Evolutionary conservation across 2,113 vertebrate genomes (phyloP).

Genomic region (Cheilinus undulatus): DNA sequence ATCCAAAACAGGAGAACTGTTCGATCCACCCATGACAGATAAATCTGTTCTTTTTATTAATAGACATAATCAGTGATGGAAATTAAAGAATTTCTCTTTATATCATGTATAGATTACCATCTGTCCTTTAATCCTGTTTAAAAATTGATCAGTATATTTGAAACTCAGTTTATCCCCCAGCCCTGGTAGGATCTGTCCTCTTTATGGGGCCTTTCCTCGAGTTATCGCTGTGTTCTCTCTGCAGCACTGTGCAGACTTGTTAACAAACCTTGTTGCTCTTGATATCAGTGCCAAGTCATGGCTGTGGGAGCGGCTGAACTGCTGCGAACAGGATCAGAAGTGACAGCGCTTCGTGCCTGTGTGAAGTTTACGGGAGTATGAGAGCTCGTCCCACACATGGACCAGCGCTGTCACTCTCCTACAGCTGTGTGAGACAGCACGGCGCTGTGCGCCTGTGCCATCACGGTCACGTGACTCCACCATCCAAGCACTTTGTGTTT

Average conservation of each 20-base stretch:
- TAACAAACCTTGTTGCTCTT: constrained; percentile 39
- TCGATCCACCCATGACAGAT: too few species aligned
- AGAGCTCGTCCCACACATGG: constrained; percentile 17
- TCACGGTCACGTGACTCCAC: constrained; percentile 27
- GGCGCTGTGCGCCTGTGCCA: constrained; percentile 34
- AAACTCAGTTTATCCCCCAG: too few species aligned
- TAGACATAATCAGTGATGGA: too few species aligned
- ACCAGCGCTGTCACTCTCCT: neutral
- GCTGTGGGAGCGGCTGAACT: constrained; percentile 3
- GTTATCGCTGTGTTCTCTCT: constrained; percentile 49
- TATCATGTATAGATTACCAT: too few species aligned
- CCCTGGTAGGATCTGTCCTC: too few species aligned
- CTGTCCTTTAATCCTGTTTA: too few species aligned
- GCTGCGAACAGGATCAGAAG: constrained; percentile 16
- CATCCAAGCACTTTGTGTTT: constrained; percentile 42
- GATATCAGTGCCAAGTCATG: constrained; percentile 32
- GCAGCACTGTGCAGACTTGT: constrained; percentile 40
- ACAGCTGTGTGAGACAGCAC: constrained; percentile 20
- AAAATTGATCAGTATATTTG: too few species aligned
- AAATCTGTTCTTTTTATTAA: too few species aligned
- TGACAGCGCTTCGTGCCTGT: constrained; percentile 21
- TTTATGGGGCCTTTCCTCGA: constrained; percentile 56
- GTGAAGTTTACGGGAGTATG: neutral
- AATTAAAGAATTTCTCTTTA: too few species aligned
- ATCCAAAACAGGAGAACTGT: too few species aligned